phyloP scores from a whole-genome alignment of 2,888 invertebrate genomes.

The Argynnis bischoffii region DNA sequence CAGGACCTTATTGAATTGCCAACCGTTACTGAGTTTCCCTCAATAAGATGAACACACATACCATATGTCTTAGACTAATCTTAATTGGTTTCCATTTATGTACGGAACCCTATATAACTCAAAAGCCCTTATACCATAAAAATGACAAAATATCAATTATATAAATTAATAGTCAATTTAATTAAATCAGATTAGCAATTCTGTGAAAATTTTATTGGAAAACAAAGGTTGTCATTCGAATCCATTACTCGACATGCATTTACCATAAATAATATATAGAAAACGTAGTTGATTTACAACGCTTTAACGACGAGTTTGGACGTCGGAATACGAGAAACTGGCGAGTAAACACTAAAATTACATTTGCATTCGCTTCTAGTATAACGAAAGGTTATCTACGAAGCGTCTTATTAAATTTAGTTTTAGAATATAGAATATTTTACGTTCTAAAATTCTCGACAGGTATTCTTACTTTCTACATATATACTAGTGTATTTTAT shows the following conservation, averaged over 20 bases:
- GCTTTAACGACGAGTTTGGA: neutral
- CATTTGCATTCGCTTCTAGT: slow-evolving; percentile 10
- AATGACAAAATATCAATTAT: no score
- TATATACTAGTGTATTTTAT: neutral
- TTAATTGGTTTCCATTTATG: no score
- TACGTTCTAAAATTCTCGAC: neutral
- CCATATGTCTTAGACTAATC: no score
- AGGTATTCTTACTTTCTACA: neutral
- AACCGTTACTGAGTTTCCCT: no score
- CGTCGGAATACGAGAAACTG: slow-evolving; percentile 9
- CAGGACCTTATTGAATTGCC: no score
- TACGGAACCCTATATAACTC: no score
- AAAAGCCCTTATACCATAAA: no score
- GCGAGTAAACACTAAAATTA: slow-evolving; percentile 18
- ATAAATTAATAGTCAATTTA: no score
- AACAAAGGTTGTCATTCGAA: neutral
- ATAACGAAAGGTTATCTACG: neutral
- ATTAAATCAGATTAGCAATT: no score
- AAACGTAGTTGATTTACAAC: neutral
- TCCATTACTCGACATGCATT: neutral
- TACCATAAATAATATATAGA: no score
- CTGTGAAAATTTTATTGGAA: no score
- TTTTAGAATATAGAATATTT: neutral
- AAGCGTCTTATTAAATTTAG: neutral
- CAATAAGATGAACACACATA: no score